Conservation (phyloP, 2,113 vertebrate genomes). For the Seriola aureovittata region DNA sequence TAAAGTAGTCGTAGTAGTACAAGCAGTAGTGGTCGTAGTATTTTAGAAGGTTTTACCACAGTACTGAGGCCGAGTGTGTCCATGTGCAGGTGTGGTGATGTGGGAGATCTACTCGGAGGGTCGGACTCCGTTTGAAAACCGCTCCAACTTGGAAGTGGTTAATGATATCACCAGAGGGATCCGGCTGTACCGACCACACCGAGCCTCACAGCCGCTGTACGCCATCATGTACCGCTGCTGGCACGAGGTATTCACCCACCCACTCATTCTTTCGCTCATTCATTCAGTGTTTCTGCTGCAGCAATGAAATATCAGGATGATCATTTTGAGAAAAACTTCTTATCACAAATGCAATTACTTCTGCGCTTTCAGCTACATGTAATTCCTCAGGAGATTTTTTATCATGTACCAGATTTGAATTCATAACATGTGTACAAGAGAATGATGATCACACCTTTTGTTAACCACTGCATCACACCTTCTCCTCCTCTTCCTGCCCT, state of each 20-base stretch:
- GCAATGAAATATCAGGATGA: too few relatives aligned
- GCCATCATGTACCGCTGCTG: constrained; percentile 93
- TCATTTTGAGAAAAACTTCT: too few relatives aligned
- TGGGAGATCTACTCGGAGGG: constrained; percentile 94
- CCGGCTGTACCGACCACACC: constrained; percentile 88
- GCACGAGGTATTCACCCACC: constrained; percentile 85
- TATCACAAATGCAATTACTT: too few relatives aligned
- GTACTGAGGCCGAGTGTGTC: too few relatives aligned
- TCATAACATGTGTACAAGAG: too few relatives aligned
- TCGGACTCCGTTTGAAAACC: constrained; percentile 89
- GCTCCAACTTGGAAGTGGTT: constrained; percentile 88
- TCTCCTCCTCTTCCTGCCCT: background rate
- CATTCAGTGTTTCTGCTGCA: too few relatives aligned
- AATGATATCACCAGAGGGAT: constrained; percentile 88
- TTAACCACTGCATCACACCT: background rate
- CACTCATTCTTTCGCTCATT: too few relatives aligned
- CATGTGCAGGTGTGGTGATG: constrained; percentile 88
- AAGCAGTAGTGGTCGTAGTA: too few relatives aligned
- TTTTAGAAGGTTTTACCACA: too few relatives aligned
- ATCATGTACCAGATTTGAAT: background rate
- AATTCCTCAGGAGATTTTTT: background rate
- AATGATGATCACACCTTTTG: background rate
- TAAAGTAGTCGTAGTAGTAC: too few relatives aligned
- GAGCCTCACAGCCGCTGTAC: constrained; percentile 83
- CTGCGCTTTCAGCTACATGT: background rate